Evolutionary conservation across 2,113 vertebrate genomes (phyloP).

Genomic region (Dermatemys mawii): DNA sequence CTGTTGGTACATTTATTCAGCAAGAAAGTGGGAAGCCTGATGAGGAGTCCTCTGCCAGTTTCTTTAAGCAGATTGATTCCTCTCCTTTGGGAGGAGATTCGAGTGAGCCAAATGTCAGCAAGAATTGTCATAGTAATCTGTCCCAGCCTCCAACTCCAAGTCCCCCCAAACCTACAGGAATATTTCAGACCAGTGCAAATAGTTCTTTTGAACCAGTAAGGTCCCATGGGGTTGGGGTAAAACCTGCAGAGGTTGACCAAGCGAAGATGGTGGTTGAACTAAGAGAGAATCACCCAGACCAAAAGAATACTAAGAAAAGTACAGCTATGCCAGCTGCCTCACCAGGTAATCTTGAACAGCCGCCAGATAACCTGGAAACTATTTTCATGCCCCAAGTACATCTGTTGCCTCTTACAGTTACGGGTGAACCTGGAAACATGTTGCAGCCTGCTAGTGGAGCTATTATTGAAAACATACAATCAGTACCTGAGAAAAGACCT

Average conservation of each 20-base stretch:
- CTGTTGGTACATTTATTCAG: slow-evolving; percentile 92
- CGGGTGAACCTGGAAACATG: slow-evolving; percentile 32
- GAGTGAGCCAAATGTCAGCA: slow-evolving; percentile 56
- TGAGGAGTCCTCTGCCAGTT: slow-evolving; percentile 82
- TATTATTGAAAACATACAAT: slow-evolving; percentile 51
- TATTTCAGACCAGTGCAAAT: slow-evolving; percentile 95
- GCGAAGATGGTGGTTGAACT: slow-evolving; percentile 90
- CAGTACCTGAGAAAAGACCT: slow-evolving; percentile 76
- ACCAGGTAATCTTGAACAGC: slow-evolving; percentile 93
- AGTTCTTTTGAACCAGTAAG: slow-evolving; percentile 97
- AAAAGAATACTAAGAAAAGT: slow-evolving; percentile 36
- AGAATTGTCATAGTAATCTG: slow-evolving; percentile 71
- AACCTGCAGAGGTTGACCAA: slow-evolving; percentile 86
- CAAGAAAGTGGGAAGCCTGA: slow-evolving; percentile 91
- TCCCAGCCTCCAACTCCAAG: slow-evolving; percentile 87
- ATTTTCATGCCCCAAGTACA: slow-evolving; percentile 76
- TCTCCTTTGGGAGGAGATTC: slow-evolving; percentile 83
- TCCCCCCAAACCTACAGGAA: slow-evolving; percentile 94
- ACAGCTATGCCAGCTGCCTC: slow-evolving; percentile 44
- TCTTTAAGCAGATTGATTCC: slow-evolving; percentile 96
- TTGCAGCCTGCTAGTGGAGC: slow-evolving; percentile 53
- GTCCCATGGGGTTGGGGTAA: slow-evolving; percentile 87
- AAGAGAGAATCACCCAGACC: slow-evolving; percentile 60
- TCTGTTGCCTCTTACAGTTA: slow-evolving; percentile 47
- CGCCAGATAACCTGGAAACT: slow-evolving; percentile 96